These are phyloP conservation scores for Chitala chitala DNA, from an alignment of 2,113 vertebrate genomes.

Conservation along the genomic window DNA sequence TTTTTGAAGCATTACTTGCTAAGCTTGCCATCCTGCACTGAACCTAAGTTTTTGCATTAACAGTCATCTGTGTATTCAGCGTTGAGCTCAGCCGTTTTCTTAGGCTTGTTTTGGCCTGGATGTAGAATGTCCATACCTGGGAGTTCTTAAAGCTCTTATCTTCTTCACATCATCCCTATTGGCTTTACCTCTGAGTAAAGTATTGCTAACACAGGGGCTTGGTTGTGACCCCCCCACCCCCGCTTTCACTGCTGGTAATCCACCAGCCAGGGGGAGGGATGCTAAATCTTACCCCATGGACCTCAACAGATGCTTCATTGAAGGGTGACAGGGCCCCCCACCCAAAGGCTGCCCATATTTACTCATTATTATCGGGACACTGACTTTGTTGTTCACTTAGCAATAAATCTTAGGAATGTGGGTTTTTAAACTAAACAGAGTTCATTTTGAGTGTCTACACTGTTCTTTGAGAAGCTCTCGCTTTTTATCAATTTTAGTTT, in stretches of 20 bases:
- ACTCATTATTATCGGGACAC: not conserved
- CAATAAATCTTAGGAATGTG: not conserved
- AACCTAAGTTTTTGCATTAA: no score
- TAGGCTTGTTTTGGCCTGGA: no score
- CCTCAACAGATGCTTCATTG: slow-evolving; percentile 11
- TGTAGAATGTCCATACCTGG: no score
- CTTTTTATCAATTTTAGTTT: not conserved
- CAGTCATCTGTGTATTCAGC: no score
- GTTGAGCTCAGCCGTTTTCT: no score
- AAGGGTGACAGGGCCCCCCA: not conserved
- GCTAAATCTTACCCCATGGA: not conserved
- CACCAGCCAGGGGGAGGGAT: not conserved
- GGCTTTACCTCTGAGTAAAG: not conserved
- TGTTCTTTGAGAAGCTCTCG: not conserved
- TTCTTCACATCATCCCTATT: no score
- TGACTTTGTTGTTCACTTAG: slow-evolving; percentile 4
- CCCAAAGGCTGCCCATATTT: not conserved
- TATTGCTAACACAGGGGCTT: not conserved
- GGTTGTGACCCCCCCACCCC: not conserved
- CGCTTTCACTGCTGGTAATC: not conserved
- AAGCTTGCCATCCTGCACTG: no score
- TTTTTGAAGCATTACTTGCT: no score
- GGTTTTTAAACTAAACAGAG: not conserved
- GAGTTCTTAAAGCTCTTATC: no score
- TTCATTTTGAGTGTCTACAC: not conserved